Evolutionary conservation across 2,888 invertebrate species (phyloP).

Genomic region (Nebria salina): DNA sequence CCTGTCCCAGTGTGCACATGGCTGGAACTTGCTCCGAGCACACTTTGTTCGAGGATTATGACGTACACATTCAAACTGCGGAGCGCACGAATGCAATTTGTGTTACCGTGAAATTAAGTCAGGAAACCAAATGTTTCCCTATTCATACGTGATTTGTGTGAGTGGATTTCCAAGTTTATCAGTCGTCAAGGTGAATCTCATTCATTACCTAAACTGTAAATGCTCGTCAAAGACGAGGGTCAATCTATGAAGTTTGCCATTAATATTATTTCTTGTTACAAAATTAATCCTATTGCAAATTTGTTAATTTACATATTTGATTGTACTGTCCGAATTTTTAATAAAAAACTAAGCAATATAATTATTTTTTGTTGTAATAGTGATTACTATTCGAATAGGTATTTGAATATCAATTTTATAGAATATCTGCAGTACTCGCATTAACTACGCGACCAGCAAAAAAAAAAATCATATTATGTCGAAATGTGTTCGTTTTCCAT

Average conservation of each 20-base stretch:
- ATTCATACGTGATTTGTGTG: background rate
- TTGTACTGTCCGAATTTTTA: too few relatives aligned
- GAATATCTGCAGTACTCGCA: too few relatives aligned
- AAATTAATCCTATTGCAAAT: too few relatives aligned
- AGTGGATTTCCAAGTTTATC: background rate
- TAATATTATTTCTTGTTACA: too few relatives aligned
- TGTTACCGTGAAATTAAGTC: slow-evolving; percentile 1
- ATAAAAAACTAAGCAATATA: too few relatives aligned
- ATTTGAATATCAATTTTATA: too few relatives aligned
- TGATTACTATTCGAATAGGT: too few relatives aligned
- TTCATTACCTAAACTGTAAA: background rate
- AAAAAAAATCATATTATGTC: background rate
- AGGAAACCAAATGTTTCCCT: background rate
- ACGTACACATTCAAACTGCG: background rate
- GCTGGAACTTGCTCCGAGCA: background rate
- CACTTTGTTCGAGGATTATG: background rate
- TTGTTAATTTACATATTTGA: too few relatives aligned
- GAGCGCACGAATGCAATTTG: background rate
- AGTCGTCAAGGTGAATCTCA: background rate
- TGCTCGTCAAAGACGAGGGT: background rate
- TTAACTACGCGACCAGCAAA: background rate
- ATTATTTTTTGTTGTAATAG: too few relatives aligned
- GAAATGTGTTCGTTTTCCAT: slow-evolving; percentile 33
- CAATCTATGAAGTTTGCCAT: too few relatives aligned
- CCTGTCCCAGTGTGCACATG: background rate